Percentiles rank a stretch among this genome's conserved stretches.
phyloP scores from a whole-genome alignment of 2,113 vertebrate species.

The Lepidothrix coronata region DNA sequence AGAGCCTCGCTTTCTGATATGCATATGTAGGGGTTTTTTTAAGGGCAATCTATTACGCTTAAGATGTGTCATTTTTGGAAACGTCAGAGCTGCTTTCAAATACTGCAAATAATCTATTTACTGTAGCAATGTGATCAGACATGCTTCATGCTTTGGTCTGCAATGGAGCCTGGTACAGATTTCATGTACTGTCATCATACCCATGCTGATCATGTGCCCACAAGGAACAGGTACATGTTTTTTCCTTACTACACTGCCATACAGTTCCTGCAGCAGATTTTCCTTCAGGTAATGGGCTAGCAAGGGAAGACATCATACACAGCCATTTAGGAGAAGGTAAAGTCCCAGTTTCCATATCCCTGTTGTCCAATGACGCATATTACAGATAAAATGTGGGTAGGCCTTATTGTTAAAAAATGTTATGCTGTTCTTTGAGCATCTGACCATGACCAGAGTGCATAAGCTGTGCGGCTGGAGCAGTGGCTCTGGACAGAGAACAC shows the following conservation, averaged over 20 bases:
- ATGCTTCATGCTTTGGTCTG: background rate
- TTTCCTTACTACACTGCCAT: fast-evolving
- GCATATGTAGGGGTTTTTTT: background rate
- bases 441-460: background rate
- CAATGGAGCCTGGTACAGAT: background rate
- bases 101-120: background rate
- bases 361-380: background rate
- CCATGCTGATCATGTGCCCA: background rate
- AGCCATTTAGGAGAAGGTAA: background rate
- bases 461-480: background rate
- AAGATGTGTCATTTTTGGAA: background rate
- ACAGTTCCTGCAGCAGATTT: background rate
- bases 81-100: background rate
- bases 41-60: background rate
- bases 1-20: background rate
- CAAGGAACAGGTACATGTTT: background rate
- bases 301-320: background rate
- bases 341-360: background rate
- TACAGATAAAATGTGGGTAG: background rate
- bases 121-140: background rate
- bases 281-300: background rate
- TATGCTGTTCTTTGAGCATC: background rate
- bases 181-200: background rate
- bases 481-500: background rate
- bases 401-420: background rate